phyloP scores from a whole-genome alignment of 2,113 vertebrate genomes.

The Agapornis roseicollis region DNA sequence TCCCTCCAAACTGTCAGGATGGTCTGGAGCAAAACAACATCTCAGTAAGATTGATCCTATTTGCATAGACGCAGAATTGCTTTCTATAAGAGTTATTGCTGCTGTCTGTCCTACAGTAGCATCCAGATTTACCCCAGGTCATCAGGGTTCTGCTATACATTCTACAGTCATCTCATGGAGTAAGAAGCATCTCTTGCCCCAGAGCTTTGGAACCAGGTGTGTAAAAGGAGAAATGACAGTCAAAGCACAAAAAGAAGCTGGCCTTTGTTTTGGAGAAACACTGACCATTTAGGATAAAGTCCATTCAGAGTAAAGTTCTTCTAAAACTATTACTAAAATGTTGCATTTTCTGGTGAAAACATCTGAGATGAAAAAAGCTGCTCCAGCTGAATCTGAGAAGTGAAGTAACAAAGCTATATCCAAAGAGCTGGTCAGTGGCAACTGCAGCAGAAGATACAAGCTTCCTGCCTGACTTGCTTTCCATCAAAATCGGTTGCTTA shows the following conservation, averaged over 20 bases:
- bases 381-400: not conserved
- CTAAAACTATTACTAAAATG: not conserved
- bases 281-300: not conserved
- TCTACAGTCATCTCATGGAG: not conserved
- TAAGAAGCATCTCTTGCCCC: not conserved
- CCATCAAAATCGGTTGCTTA: no score
- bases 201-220: not conserved
- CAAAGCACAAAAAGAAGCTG: not conserved
- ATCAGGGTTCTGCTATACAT: not conserved
- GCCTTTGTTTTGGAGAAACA: not conserved
- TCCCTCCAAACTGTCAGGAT: not conserved
- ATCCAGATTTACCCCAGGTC: not conserved
- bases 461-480: not conserved
- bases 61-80: not conserved
- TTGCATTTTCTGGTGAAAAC: not conserved
- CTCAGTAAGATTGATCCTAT: not conserved
- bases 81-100: not conserved
- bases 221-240: not conserved
- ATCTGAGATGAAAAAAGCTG: not conserved
- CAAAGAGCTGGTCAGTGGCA: not conserved
- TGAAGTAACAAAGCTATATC: not conserved
- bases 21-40: not conserved
- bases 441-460: not conserved
- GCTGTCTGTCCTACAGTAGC: not conserved
- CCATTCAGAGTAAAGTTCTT: not conserved